Evolutionary conservation across 1,140 invertebrate species (phyloP).

Genomic region (Calliopsis andreniformis): DNA sequence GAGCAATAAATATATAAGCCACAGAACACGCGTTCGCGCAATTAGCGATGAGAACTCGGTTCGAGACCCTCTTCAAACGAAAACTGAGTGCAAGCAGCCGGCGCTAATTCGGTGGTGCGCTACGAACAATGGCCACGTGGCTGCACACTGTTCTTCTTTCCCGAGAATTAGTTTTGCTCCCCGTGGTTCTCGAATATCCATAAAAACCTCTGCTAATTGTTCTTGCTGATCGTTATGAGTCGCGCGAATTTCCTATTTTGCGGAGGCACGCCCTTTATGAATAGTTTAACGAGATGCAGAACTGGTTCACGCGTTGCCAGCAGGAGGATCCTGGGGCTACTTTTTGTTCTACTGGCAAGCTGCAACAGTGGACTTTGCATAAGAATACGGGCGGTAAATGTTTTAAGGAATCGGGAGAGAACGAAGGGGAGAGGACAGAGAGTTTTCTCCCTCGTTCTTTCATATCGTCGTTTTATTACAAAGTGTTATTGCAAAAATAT

Average conservation of each 20-base stretch:
- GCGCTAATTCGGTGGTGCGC: neutral
- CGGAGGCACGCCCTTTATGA: slow-evolving; percentile 23
- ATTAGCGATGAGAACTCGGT: neutral
- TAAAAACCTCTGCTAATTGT: slow-evolving; percentile 26
- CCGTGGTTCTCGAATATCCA: slow-evolving; percentile 22
- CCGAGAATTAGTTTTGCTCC: slow-evolving; percentile 46
- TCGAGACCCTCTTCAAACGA: neutral
- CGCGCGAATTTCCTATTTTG: slow-evolving; percentile 16
- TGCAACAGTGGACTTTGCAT: slow-evolving; percentile 51
- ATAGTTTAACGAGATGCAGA: slow-evolving; percentile 66
- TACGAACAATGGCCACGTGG: slow-evolving; percentile 60
- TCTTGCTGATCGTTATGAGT: slow-evolving; percentile 3
- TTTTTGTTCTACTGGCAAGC: slow-evolving; percentile 48
- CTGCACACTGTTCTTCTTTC: slow-evolving; percentile 12
- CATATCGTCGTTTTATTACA: slow-evolving; percentile 64
- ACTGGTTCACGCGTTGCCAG: slow-evolving; percentile 66
- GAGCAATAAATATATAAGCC: neutral
- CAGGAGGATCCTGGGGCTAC: slow-evolving; percentile 33
- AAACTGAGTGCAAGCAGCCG: neutral
- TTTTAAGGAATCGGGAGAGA: neutral
- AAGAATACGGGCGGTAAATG: slow-evolving; percentile 31
- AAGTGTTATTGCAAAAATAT: slow-evolving; percentile 75
- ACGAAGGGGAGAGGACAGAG: no score
- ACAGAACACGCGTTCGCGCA: neutral
- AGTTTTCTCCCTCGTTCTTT: no score